Evolutionary conservation across 2,797 vertebrate species (phyloP), one percentile per base, ranked within the genome.

Genomic region (Acanthurus leucopareius): DNA sequence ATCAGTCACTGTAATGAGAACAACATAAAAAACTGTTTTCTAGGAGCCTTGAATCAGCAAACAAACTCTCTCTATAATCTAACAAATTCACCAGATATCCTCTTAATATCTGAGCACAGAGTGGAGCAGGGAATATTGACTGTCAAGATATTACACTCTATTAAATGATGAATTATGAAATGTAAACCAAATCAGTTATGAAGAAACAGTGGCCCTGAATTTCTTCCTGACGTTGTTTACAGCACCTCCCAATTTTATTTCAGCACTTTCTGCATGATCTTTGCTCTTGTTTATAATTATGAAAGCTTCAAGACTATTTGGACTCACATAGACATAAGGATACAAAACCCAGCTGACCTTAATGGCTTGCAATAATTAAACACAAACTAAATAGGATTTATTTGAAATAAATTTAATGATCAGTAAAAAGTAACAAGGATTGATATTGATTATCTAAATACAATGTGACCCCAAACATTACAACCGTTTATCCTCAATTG

Each of bases 1-100:
- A 80, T 90, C 88, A 81, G 73, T 90, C 81, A 73, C 53, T 77
- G 65, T 80, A 80, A 90, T 66, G 83, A 83, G 76, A 85, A 81
- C 66, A 74, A 74, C 62, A 56, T 67, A 64, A 75, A 68, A 72
- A 65, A 68, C 44, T 10, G 44, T 52, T 79, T 77, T 62, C 64
- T 77, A 44, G 45, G 28, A 47, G 45, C 40, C 44, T 77, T 51
- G 68, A 20, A 54, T 63, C n/a, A 57, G 54, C 28, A 80, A 65
- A 77, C 56, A 56, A 48, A 75, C 45, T 38, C 40, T 51, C n/a
- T 63, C 25, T 35, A 6, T 49, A 64, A 79, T 73, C 44, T 11
- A 4, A 70, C 56, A 66, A 7, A 28, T 62, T 78, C 49, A 40
- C 15, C 7, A 74, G 59, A 73, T 77, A n/a, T 70, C 20, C 19